phyloP scores from a whole-genome alignment of 2,888 invertebrate species.

The Hypomecis punctinalis region DNA sequence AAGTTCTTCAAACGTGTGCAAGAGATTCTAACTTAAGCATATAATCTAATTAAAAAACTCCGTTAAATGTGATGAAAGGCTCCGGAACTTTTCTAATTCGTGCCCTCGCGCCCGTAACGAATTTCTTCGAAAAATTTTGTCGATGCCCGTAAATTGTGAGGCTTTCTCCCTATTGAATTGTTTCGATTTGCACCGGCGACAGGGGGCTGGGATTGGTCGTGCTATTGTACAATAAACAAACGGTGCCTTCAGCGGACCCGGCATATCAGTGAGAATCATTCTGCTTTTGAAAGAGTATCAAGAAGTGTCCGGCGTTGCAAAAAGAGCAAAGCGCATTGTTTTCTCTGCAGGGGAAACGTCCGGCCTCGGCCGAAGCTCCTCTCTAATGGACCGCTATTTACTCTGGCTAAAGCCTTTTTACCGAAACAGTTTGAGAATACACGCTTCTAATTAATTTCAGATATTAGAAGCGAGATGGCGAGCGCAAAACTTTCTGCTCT shows the following conservation, averaged over 20 bases:
- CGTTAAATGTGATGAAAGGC: conserved; percentile 52
- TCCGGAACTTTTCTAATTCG: conserved; percentile 39
- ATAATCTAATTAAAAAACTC: conserved; percentile 61
- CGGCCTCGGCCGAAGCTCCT: conserved; percentile 64
- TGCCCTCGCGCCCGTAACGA: conserved; percentile 30
- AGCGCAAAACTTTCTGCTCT: conserved; percentile 32
- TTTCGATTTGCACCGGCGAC: conserved; percentile 39
- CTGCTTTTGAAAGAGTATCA: conserved; percentile 65
- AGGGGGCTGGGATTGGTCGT: conserved; percentile 47
- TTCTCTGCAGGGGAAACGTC: conserved; percentile 68
- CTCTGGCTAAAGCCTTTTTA: conserved; percentile 64
- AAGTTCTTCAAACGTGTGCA: conserved; percentile 55
- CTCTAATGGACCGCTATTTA: conserved; percentile 75
- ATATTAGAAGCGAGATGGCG: conserved; percentile 33
- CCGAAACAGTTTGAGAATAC: conserved; percentile 54
- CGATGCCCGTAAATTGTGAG: conserved; percentile 30
- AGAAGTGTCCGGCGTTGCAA: conserved; percentile 68
- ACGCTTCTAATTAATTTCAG: conserved; percentile 45
- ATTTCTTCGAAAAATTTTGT: conserved; percentile 32
- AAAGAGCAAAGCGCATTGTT: conserved; percentile 78
- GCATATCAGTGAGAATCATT: conserved; percentile 69
- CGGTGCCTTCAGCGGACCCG: conserved; percentile 52
- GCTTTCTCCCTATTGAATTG: conserved; percentile 25
- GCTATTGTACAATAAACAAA: conserved; percentile 57
- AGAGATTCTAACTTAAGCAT: conserved; percentile 50